Evolutionary conservation across 2,888 invertebrate species (phyloP).

Genomic region (Dicyrtomina minuta): DNA sequence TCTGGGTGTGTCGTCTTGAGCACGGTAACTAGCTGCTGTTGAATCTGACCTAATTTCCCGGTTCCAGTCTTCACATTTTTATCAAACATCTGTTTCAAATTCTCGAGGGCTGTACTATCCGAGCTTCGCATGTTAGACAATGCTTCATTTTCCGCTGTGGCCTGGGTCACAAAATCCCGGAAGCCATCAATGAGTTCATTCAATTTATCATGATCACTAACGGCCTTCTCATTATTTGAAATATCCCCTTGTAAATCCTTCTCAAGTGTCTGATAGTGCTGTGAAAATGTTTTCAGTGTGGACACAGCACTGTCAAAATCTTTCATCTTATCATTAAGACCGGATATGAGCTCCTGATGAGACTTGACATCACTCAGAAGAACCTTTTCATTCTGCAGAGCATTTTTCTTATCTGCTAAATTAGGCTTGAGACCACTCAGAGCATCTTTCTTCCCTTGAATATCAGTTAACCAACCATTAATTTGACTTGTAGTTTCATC

Average conservation of each 20-base stretch:
- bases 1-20: constrained; percentile 73
- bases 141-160: constrained; percentile 73
- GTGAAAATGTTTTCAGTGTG: constrained; percentile 71
- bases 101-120: constrained; percentile 68
- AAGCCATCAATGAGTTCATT: constrained; percentile 75
- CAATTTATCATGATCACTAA: constrained; percentile 32
- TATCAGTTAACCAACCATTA: constrained; percentile 80
- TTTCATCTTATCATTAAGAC: constrained; percentile 78
- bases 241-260: constrained; percentile 70
- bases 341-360: constrained; percentile 80
- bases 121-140: constrained; percentile 70
- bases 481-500: constrained; percentile 87
- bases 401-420: constrained; percentile 83
- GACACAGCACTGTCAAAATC: constrained; percentile 74
- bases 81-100: constrained; percentile 19
- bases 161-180: constrained; percentile 72
- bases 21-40: constrained; percentile 70
- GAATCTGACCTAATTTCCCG: constrained; percentile 68
- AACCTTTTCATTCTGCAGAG: constrained; percentile 76
- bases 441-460: constrained; percentile 71
- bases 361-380: constrained; percentile 81
- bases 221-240: constrained; percentile 55
- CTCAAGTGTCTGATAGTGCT: constrained; percentile 69
- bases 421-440: constrained; percentile 72
- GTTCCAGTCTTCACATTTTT: constrained; percentile 59